Conservation (phyloP, 2,113 vertebrate genomes). For the Rynchops niger region DNA sequence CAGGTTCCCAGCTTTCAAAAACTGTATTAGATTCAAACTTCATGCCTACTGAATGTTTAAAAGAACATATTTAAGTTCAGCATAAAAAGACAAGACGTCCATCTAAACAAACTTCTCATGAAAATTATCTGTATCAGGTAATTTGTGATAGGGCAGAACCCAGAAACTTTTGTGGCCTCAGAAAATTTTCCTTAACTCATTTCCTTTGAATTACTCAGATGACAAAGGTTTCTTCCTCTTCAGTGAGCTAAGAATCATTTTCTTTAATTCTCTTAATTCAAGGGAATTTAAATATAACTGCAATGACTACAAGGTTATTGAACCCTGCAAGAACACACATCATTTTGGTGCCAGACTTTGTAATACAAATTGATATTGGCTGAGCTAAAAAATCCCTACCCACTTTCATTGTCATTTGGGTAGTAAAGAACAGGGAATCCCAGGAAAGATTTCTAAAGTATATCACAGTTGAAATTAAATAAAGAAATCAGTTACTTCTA, state of each 20-base stretch:
- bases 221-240: not conserved
- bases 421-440: not conserved
- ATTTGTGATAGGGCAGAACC: not conserved
- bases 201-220: not conserved
- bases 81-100: not conserved
- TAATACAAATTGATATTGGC: not conserved
- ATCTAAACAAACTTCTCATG: not conserved
- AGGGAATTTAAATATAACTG: not conserved
- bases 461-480: not conserved
- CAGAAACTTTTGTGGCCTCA: not conserved
- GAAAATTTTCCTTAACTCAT: not conserved
- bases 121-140: not conserved
- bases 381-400: not conserved
- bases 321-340: not conserved
- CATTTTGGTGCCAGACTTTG: not conserved
- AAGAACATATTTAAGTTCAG: not conserved
- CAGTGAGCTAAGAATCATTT: not conserved
- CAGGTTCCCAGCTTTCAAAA: not conserved
- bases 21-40: not conserved
- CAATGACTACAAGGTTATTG: not conserved
- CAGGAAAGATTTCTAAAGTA: not conserved
- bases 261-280: not conserved
- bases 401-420: not conserved
- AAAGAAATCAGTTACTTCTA: not conserved
- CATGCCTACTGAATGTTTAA: not conserved